A percentile compares a stretch with the other conserved stretches of the same genome.
phyloP scores from a whole-genome alignment of 2,113 vertebrate species.

The Notarius quadriscutis region DNA sequence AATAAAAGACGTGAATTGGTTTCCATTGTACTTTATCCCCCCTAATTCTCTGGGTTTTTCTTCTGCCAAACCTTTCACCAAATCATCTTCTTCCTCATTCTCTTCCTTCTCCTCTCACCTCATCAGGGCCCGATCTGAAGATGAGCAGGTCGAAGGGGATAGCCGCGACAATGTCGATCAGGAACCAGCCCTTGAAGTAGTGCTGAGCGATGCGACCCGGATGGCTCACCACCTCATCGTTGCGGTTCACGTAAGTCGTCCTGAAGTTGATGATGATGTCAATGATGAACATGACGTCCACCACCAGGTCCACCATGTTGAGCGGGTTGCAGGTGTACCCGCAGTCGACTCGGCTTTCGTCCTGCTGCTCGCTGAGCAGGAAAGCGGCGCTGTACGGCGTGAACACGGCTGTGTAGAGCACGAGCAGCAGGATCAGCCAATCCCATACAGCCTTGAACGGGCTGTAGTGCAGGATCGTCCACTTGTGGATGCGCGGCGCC shows the following conservation, averaged over 20 bases:
- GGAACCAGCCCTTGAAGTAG: slow-evolving; percentile 99
- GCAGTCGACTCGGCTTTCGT: slow-evolving; percentile 81
- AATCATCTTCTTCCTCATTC: neutral
- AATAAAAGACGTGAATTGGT: neutral
- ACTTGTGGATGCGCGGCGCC: slow-evolving; percentile 91
- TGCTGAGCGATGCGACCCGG: slow-evolving; percentile 91
- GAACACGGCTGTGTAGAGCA: slow-evolving; percentile 97
- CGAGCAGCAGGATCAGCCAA: slow-evolving; percentile 96
- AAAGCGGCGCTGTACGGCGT: slow-evolving; percentile 96
- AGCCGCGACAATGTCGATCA: slow-evolving; percentile 96
- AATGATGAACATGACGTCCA: slow-evolving; percentile 98
- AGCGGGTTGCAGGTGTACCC: slow-evolving; percentile 93
- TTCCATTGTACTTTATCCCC: neutral
- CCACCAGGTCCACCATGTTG: slow-evolving; percentile 94
- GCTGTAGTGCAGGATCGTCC: slow-evolving; percentile 97
- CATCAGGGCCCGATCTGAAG: slow-evolving; percentile 89
- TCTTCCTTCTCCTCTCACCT: slow-evolving; percentile 73
- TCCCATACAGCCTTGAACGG: slow-evolving; percentile 99
- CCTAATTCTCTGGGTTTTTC: neutral
- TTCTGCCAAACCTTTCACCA: neutral
- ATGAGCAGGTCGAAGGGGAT: slow-evolving; percentile 98
- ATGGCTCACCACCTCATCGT: slow-evolving; percentile 97
- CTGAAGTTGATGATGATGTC: slow-evolving; percentile 99
- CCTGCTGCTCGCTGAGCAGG: slow-evolving; percentile 90
- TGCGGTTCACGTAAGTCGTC: slow-evolving; percentile 97